Evolutionary conservation across 23 tunicate genomes (phyloP).

Genomic region (Pegea sp.): DNA sequence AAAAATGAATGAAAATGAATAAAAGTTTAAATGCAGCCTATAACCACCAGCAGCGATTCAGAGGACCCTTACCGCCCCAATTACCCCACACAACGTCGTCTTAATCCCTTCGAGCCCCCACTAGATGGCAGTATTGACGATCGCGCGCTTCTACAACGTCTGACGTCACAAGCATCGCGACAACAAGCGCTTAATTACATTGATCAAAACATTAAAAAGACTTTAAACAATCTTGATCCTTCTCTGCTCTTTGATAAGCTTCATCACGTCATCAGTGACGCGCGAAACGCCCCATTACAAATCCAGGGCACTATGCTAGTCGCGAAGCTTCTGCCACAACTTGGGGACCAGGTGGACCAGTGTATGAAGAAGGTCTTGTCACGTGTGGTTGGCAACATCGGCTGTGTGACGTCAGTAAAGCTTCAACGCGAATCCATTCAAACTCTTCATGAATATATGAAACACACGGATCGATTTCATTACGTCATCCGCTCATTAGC

Average conservation of each 20-base stretch:
- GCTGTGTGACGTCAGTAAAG: slow-evolving; percentile 8
- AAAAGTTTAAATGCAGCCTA: too few species aligned
- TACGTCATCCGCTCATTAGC: slow-evolving; percentile 32
- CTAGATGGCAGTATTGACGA: too few species aligned
- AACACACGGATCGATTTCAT: slow-evolving; percentile 34
- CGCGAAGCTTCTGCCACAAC: slow-evolving; percentile 55
- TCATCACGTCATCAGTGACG: not conserved
- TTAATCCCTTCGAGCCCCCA: too few species aligned
- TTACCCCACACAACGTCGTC: too few species aligned
- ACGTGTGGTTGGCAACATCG: slow-evolving; percentile 37
- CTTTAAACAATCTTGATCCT: not conserved
- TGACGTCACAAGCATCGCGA: too few species aligned
- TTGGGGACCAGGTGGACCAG: slow-evolving; percentile 36
- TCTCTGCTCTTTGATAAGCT: not conserved
- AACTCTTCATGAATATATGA: slow-evolving; percentile 72
- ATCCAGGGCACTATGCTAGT: slow-evolving; percentile 45
- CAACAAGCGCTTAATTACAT: not conserved
- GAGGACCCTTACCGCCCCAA: too few species aligned
- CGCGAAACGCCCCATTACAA: too few species aligned
- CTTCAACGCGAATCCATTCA: slow-evolving; percentile 74
- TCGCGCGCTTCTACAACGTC: too few species aligned
- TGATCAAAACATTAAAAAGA: not conserved
- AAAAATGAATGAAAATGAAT: too few species aligned
- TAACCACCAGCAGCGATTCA: too few species aligned
- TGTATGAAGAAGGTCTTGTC: slow-evolving; percentile 35